phyloP scores from a whole-genome alignment of 2,888 invertebrate genomes.

The Clistopyga incitator region DNA sequence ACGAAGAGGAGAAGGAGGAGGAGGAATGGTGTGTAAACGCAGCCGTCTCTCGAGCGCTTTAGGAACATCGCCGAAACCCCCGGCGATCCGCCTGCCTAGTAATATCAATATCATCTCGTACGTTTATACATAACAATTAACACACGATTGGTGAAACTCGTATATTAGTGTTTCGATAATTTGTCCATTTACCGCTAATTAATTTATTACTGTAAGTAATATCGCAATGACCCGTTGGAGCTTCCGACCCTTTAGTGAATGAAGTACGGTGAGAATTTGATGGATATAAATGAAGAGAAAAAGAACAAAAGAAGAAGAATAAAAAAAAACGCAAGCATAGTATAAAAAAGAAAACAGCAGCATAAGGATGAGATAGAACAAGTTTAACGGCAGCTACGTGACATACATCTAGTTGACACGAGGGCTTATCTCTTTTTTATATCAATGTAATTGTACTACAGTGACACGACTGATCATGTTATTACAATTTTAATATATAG shows the following conservation, averaged over 20 bases:
- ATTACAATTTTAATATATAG: constrained; percentile 78
- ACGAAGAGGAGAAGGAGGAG: background rate
- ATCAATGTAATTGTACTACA: constrained; percentile 79
- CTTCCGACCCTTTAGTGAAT: constrained; percentile 70
- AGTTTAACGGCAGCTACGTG: constrained; percentile 74
- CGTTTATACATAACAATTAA: constrained; percentile 78
- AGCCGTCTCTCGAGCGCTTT: constrained; percentile 54
- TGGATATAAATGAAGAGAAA: constrained; percentile 60
- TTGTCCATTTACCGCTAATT: constrained; percentile 78
- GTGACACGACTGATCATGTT: constrained; percentile 78
- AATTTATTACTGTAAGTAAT: constrained; percentile 78
- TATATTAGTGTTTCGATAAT: constrained; percentile 81
- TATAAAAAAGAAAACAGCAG: constrained; percentile 36
- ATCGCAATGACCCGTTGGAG: constrained; percentile 71
- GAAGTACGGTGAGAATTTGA: constrained; percentile 44
- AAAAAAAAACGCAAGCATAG: constrained; percentile 36
- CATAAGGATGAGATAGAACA: constrained; percentile 51
- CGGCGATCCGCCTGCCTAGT: constrained; percentile 69
- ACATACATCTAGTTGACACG: constrained; percentile 75
- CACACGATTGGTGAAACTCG: constrained; percentile 71
- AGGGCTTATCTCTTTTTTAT: constrained; percentile 78
- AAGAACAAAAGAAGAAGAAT: constrained; percentile 47
- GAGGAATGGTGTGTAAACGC: constrained; percentile 49
- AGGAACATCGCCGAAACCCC: constrained; percentile 54
- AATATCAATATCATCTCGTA: constrained; percentile 79